A percentile compares a stretch with the other conserved stretches of the same genome.
Conservation (phyloP, 2,888 invertebrate genomes). For the Drosophila emarginata region DNA sequence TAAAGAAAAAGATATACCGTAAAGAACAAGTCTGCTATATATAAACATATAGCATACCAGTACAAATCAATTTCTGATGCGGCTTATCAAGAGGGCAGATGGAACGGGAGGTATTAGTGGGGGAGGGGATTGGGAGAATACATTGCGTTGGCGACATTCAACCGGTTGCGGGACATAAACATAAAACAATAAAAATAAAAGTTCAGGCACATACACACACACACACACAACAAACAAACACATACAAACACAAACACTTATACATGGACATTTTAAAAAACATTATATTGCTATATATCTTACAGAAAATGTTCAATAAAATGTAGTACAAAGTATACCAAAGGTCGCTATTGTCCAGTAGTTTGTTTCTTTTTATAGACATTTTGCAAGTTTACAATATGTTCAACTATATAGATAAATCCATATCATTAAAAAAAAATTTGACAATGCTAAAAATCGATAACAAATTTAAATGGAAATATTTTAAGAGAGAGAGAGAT, state of each 20-base stretch:
- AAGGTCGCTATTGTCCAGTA: background rate
- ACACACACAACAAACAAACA: too few relatives aligned
- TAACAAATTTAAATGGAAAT: too few relatives aligned
- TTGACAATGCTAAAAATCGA: background rate
- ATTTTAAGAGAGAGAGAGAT: too few relatives aligned
- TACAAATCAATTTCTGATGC: slow-evolving; percentile 16
- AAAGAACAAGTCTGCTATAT: slow-evolving; percentile 9
- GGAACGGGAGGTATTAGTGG: background rate
- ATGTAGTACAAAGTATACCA: background rate
- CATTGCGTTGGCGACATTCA: slow-evolving; percentile 11
- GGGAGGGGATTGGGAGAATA: background rate
- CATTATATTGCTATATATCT: background rate
- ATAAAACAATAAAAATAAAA: slow-evolving; percentile 36
- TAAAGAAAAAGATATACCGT: background rate
- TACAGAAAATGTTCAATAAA: background rate
- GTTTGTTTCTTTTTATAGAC: too few relatives aligned
- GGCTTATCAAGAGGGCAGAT: slow-evolving; percentile 18
- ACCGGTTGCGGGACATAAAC: slow-evolving; percentile 18
- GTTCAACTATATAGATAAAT: too few relatives aligned
- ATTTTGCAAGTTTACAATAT: background rate
- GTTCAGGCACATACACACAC: background rate
- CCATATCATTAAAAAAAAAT: too few relatives aligned
- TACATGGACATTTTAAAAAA: background rate
- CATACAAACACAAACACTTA: background rate
- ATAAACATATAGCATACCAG: slow-evolving; percentile 7